Percentiles rank a stretch among this genome's conserved stretches.
Evolutionary conservation across 1,140 invertebrate genomes (phyloP).

Genomic region (Pseudomyrmex flavicornis): DNA sequence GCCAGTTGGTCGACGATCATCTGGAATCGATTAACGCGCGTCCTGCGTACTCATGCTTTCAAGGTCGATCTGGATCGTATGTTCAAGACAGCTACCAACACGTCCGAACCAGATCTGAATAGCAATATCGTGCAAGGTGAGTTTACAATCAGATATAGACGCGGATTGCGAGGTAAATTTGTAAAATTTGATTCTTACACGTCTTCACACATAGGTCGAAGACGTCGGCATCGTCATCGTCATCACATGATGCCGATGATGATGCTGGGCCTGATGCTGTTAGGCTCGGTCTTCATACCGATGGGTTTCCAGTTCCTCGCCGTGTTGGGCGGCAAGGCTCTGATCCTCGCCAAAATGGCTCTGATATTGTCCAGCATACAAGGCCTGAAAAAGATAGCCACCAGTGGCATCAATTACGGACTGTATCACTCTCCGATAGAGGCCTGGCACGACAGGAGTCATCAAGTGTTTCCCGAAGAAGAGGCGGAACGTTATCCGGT

Average conservation of each 20-base stretch:
- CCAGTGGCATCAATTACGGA: slow-evolving; percentile 83
- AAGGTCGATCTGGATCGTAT: slow-evolving; percentile 78
- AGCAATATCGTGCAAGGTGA: slow-evolving; percentile 74
- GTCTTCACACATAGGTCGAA: slow-evolving; percentile 79
- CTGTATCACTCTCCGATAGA: slow-evolving; percentile 78
- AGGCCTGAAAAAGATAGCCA: slow-evolving; percentile 88
- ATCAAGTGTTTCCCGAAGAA: slow-evolving; percentile 61
- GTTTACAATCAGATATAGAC: neutral
- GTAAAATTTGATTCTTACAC: no score
- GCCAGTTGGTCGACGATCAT: slow-evolving; percentile 69
- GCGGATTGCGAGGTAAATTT: neutral
- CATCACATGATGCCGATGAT: slow-evolving; percentile 89
- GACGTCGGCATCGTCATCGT: slow-evolving; percentile 85
- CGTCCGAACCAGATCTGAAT: slow-evolving; percentile 42
- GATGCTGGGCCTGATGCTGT: slow-evolving; percentile 90
- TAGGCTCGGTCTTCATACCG: slow-evolving; percentile 89
- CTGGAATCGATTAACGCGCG: slow-evolving; percentile 68
- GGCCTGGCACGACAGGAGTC: slow-evolving; percentile 81
- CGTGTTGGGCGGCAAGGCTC: slow-evolving; percentile 90
- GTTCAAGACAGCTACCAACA: slow-evolving; percentile 36
- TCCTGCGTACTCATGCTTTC: slow-evolving; percentile 80
- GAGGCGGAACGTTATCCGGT: slow-evolving; percentile 66
- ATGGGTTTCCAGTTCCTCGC: slow-evolving; percentile 92
- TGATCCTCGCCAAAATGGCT: slow-evolving; percentile 91
- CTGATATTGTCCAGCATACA: slow-evolving; percentile 91